phyloP scores from a whole-genome alignment of 2,113 vertebrate species.

The Telmatochromis sp. region DNA sequence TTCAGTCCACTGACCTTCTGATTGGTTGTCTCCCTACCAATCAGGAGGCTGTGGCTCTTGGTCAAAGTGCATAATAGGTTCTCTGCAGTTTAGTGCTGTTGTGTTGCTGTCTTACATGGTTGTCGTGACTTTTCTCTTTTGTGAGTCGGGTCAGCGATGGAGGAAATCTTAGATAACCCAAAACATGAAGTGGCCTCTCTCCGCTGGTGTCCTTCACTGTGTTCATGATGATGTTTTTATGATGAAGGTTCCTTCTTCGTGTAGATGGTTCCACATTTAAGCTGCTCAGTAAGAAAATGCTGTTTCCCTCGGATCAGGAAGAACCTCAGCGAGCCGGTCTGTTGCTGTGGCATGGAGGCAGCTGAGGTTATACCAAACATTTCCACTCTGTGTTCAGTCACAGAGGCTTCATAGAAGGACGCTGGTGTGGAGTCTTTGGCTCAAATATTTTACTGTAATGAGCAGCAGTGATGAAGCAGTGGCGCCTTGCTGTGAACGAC shows the following conservation, averaged over 20 bases:
- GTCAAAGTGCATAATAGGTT: neutral
- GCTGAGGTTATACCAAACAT: neutral
- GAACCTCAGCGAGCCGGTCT: neutral
- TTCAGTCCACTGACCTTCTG: neutral
- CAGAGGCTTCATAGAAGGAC: too few relatives aligned
- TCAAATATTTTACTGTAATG: neutral
- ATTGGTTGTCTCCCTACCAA: neutral
- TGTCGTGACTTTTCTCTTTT: neutral
- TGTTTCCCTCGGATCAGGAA: neutral
- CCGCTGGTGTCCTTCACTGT: neutral
- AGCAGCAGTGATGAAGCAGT: neutral
- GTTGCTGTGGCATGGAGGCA: neutral
- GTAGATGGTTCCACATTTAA: neutral
- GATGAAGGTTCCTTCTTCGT: neutral
- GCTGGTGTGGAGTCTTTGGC: too few relatives aligned
- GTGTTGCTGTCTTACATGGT: neutral
- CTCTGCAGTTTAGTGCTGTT: neutral
- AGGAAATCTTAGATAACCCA: neutral
- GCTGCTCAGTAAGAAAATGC: neutral
- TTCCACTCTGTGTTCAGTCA: neutral
- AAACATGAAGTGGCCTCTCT: neutral
- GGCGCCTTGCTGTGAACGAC: accelerated
- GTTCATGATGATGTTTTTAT: neutral
- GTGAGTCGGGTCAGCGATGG: neutral
- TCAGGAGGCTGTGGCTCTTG: neutral